phyloP scores from a whole-genome alignment of 2,888 invertebrate genomes.

The Eledone cirrhosa region DNA sequence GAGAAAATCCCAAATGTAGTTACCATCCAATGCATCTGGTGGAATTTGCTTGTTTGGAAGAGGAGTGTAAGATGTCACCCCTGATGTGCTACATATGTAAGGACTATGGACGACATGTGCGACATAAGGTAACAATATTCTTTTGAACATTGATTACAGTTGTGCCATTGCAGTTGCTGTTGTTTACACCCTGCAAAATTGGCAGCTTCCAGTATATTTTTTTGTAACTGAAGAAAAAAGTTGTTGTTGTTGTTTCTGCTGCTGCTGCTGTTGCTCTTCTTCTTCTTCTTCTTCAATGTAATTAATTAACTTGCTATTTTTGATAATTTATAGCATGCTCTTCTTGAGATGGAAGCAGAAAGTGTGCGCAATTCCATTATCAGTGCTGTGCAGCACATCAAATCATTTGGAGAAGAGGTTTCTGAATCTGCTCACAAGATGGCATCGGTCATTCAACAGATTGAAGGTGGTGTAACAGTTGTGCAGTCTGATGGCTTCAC shows the following conservation, averaged over 20 bases:
- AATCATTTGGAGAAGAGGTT: slow-evolving; percentile 71
- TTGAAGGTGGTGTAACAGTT: slow-evolving; percentile 62
- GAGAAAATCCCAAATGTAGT: slow-evolving; percentile 71
- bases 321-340: slow-evolving; percentile 66
- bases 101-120: slow-evolving; percentile 72
- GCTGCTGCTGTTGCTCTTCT: too few relatives aligned
- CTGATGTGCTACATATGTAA: slow-evolving; percentile 73
- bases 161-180: too few relatives aligned
- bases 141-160: too few relatives aligned
- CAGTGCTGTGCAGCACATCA: slow-evolving; percentile 70
- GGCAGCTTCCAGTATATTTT: too few relatives aligned
- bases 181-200: too few relatives aligned
- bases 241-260: too few relatives aligned
- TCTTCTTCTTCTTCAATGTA: too few relatives aligned
- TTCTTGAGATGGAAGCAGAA: slow-evolving; percentile 72
- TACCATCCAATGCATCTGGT: slow-evolving; percentile 71
- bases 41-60: slow-evolving; percentile 72
- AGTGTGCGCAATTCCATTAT: slow-evolving; percentile 69
- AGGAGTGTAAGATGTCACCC: slow-evolving; percentile 70
- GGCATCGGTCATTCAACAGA: slow-evolving; percentile 66
- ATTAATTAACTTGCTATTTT: neutral
- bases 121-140: slow-evolving; percentile 68
- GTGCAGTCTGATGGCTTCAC: slow-evolving; percentile 46
- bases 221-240: too few relatives aligned
- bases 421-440: slow-evolving; percentile 70